Evolutionary conservation across 2,888 invertebrate genomes (phyloP).

Genomic region (Steinernema scapterisci): DNA sequence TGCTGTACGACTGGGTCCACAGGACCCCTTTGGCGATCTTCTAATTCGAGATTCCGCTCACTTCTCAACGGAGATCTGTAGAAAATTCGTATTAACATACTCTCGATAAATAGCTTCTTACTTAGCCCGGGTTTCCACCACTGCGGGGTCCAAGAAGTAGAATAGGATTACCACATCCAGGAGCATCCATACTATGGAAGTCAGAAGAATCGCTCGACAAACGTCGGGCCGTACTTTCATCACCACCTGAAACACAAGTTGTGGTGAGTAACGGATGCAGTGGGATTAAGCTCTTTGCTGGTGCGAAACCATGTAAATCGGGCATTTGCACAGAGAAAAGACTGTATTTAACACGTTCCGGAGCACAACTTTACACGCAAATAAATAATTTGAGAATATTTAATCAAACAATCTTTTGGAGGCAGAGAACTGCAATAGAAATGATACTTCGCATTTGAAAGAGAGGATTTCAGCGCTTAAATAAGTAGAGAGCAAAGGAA

Average conservation of each 20-base stretch:
- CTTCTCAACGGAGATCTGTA: neutral
- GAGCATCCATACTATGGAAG: slow-evolving; percentile 66
- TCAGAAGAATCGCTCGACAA: slow-evolving; percentile 65
- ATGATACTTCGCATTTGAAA: slow-evolving; percentile 27
- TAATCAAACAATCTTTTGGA: neutral
- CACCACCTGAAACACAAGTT: neutral
- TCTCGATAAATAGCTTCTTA: slow-evolving; percentile 1
- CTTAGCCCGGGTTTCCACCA: neutral
- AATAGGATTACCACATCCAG: slow-evolving; percentile 63
- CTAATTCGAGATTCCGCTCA: slow-evolving; percentile 34
- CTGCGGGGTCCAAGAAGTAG: slow-evolving; percentile 61
- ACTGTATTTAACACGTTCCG: neutral
- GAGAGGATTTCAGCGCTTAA: neutral
- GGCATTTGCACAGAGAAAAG: neutral
- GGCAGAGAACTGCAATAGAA: neutral
- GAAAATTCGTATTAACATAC: neutral
- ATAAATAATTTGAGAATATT: neutral
- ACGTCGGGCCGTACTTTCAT: slow-evolving; percentile 57
- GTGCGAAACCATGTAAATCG: too few relatives aligned
- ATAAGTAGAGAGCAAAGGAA: neutral
- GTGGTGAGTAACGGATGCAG: neutral
- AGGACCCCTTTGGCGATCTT: slow-evolving; percentile 27
- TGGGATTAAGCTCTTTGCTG: too few relatives aligned
- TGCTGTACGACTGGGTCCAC: slow-evolving; percentile 33
- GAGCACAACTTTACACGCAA: neutral